Base-by-base conservation (phyloP, 2,888 invertebrate genomes). In the Urechis unicinctus region DNA sequence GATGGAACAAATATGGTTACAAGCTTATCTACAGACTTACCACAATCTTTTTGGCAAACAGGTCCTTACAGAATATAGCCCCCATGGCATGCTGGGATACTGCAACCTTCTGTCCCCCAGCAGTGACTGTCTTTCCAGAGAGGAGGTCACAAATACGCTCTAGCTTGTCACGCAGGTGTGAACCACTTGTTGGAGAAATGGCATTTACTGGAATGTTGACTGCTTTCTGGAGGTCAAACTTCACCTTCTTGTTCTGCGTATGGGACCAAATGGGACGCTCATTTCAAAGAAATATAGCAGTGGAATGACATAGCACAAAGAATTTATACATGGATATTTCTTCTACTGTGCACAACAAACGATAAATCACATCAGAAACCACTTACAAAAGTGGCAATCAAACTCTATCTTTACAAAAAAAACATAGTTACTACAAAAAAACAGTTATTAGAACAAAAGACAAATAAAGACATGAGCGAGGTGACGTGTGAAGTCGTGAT, bases 191-290 rank as follows among this genome's bases (percentile, higher is more conserved):
- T 2, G 86, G 86, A 3, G 91, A 88, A 55, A 94, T 86, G 6
- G 91, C 86, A 80, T 94, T 94, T 0, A 93, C 84, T 2, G 91
- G 89, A 50, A 87, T 87, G 73, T 89, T 92, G 2, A 93, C 86
- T 53, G 89, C 88, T 75, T 90, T 91, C 74, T 89, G 75, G 4
- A 78, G 70, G 62, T 89, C 88, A 77, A 89, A 88, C 68, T 86
- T 83, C 72, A 88, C 88, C 69, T 87, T 86, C 74, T 91, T 92
- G 61, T 68, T 52, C 73, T 74, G 67, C 5, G 64, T n/a, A 25
- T 30, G 21, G 29, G n/a, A 17, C 28, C 9, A 17, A 28, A 48
- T 25, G 21, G 2, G 28, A 13, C 13, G n/a, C n/a, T n/a, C n/a
- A n/a, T n/a, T n/a, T n/a, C n/a, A n/a, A n/a, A n/a, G n/a, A n/a